Evolutionary conservation across 2,113 vertebrate species (phyloP).

Genomic region (Sphaerodactylus townsendi): DNA sequence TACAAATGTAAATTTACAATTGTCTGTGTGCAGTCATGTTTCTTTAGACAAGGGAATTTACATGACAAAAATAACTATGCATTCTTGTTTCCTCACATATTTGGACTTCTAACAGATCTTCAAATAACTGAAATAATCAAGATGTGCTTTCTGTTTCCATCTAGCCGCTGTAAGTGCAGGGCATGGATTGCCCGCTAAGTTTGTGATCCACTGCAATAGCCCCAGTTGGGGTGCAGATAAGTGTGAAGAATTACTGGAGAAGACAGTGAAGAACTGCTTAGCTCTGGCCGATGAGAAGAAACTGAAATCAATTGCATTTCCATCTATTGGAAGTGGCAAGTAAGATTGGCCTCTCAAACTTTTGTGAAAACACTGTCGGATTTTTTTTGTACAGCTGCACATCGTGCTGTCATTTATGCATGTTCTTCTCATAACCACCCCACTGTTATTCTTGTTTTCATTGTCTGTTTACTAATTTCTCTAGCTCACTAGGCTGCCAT

Average conservation of each 20-base stretch:
- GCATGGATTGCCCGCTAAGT: constrained; percentile 91
- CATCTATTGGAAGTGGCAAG: constrained; percentile 97
- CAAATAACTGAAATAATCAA: constrained; percentile 24
- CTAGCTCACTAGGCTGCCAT: not conserved
- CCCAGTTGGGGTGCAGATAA: constrained; percentile 94
- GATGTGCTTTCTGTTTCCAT: constrained; percentile 32
- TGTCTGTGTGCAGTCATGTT: not conserved
- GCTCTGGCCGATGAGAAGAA: constrained; percentile 98
- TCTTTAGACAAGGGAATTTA: constrained; percentile 45
- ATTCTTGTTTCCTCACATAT: constrained; percentile 33
- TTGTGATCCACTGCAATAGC: constrained; percentile 98
- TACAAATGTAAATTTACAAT: not conserved
- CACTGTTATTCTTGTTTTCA: not conserved
- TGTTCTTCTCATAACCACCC: not conserved
- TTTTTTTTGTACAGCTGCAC: not conserved
- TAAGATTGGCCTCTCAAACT: constrained; percentile 59
- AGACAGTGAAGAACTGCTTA: constrained; percentile 97
- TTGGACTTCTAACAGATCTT: constrained; percentile 21
- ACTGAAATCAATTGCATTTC: constrained; percentile 95
- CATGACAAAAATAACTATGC: constrained; percentile 34
- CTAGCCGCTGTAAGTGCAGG: constrained; percentile 88
- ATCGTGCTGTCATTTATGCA: not conserved
- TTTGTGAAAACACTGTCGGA: rapidly evolving
- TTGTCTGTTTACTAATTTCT: not conserved
- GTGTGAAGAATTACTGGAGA: constrained; percentile 96